phyloP scores from a whole-genome alignment of 2,797 vertebrate genomes.

The Clarias laeviceps region DNA sequence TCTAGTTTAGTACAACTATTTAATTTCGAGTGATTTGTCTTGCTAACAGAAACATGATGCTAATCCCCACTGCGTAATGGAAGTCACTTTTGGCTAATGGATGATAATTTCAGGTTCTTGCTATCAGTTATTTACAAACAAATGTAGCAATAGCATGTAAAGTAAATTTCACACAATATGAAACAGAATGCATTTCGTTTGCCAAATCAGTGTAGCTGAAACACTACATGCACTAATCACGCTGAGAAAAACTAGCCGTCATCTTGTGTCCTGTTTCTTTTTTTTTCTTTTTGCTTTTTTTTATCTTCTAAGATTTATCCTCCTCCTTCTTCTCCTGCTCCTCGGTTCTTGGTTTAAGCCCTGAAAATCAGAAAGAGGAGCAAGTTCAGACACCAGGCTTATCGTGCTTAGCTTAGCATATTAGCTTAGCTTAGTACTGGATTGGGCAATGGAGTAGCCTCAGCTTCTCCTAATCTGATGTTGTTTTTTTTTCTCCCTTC shows the following conservation, averaged over 20 bases:
- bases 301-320: too few species aligned
- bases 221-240: neutral
- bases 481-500: constrained; percentile 69
- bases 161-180: too few species aligned
- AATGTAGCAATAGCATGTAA: neutral
- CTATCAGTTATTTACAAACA: neutral
- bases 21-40: neutral
- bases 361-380: constrained; percentile 49
- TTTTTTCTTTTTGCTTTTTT: neutral
- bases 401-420: constrained; percentile 46
- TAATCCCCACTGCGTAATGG: neutral
- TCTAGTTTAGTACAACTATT: neutral
- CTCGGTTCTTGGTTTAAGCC: constrained; percentile 20
- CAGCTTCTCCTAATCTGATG: constrained; percentile 87
- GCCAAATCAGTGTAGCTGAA: neutral
- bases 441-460: constrained; percentile 74
- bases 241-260: neutral
- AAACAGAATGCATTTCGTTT: neutral
- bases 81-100: neutral
- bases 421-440: constrained; percentile 45
- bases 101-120: neutral
- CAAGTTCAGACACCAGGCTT: constrained; percentile 51
- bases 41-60: neutral
- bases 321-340: neutral
- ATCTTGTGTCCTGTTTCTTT: neutral